These are phyloP conservation scores for Thecocarcelia acutangulata DNA, from an alignment of 2,888 invertebrate genomes.

Conservation along the genomic window DNA sequence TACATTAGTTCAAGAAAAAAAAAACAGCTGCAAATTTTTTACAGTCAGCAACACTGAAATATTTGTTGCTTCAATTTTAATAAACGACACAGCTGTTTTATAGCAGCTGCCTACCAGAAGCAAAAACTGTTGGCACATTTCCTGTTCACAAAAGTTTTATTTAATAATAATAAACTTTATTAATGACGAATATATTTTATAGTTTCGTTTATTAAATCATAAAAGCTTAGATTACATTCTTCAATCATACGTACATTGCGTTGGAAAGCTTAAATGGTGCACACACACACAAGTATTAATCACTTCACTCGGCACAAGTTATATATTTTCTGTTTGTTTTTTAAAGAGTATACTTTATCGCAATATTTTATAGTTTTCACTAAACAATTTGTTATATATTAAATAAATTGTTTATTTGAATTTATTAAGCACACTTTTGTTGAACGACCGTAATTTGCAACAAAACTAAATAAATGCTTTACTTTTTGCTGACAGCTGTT, in stretches of 20 bases:
- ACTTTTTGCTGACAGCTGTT: conserved; percentile 53
- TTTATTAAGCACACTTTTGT: conserved; percentile 67
- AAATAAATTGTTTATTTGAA: background rate
- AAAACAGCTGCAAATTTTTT: background rate
- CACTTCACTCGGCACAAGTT: no score
- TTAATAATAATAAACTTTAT: no score
- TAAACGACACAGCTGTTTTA: conserved; percentile 22
- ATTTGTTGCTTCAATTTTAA: conserved; percentile 16
- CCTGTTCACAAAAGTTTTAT: background rate
- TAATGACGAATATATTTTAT: no score
- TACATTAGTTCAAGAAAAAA: background rate
- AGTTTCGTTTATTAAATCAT: no score
- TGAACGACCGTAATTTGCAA: conserved; percentile 64
- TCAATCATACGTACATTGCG: no score
- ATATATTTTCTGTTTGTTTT: no score
- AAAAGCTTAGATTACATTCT: no score
- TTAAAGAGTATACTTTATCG: no score
- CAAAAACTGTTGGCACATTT: background rate
- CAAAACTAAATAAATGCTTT: conserved; percentile 30
- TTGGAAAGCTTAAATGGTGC: no score
- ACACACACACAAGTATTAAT: no score
- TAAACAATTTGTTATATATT: background rate
- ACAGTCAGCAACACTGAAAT: conserved; percentile 1
- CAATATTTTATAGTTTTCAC: background rate
- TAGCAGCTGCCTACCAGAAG: conserved; percentile 9